Evolutionary conservation across 2,113 vertebrate species (phyloP).

Genomic region (Rhinoderma darwinii): DNA sequence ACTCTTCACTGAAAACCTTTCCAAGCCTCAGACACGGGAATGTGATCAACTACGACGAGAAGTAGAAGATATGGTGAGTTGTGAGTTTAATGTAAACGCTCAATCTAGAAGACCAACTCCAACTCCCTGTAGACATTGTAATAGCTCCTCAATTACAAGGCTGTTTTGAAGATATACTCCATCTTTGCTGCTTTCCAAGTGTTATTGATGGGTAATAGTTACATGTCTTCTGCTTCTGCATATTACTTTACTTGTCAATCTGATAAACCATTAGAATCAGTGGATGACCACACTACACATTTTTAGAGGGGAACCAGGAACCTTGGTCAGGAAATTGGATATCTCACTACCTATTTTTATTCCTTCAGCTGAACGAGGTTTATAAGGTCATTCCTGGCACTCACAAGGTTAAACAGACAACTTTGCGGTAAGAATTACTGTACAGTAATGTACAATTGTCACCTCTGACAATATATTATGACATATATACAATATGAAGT

Average conservation of each 20-base stretch:
- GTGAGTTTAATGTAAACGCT: neutral
- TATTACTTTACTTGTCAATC: no score
- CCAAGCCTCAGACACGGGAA: conserved; percentile 79
- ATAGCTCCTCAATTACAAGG: neutral
- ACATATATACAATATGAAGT: neutral
- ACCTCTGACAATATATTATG: neutral
- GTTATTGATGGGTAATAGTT: neutral
- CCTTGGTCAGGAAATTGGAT: neutral
- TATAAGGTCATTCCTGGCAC: conserved; percentile 84
- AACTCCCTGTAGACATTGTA: neutral
- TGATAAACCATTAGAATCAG: neutral
- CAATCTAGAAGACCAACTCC: neutral
- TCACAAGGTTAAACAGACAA: conserved; percentile 85
- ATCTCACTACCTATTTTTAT: neutral
- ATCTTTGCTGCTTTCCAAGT: neutral
- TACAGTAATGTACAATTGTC: neutral
- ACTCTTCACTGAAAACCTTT: conserved; percentile 83
- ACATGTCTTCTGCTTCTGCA: neutral
- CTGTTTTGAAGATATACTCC: no score
- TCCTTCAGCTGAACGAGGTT: conserved; percentile 83
- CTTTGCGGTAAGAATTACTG: conserved; percentile 84
- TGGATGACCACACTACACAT: neutral
- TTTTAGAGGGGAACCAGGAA: neutral
- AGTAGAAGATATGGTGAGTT: conserved; percentile 88
- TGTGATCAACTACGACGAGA: conserved; percentile 83